Evolutionary conservation across 2,113 vertebrate genomes (phyloP).

Genomic region (Rhinoptilus africanus): DNA sequence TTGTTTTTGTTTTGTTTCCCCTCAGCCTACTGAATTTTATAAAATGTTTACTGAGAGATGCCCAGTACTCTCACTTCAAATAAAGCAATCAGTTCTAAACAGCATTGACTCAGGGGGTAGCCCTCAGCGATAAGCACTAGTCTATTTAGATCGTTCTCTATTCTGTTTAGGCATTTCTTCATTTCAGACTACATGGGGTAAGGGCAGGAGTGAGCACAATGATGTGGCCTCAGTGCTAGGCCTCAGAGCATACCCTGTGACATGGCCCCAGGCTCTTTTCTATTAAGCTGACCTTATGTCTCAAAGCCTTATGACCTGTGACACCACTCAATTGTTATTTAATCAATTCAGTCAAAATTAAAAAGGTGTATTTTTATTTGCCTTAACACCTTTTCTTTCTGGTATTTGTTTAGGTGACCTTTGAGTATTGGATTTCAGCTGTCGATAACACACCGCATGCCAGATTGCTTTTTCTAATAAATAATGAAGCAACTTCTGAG

Average conservation of each 20-base stretch:
- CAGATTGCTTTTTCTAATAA: slow-evolving; percentile 74
- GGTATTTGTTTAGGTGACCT: slow-evolving; percentile 70
- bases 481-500: slow-evolving; percentile 70
- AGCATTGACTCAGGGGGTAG: not conserved
- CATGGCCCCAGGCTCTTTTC: slow-evolving; percentile 63
- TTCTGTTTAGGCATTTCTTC: slow-evolving; percentile 57
- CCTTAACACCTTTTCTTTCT: slow-evolving; percentile 65
- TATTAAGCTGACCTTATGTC: slow-evolving; percentile 65
- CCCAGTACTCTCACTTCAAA: not conserved
- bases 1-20: not conserved
- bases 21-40: not conserved
- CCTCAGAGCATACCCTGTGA: slow-evolving; percentile 59
- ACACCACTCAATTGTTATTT: slow-evolving; percentile 76
- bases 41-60: not conserved
- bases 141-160: slow-evolving; percentile 28
- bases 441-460: slow-evolving; percentile 49
- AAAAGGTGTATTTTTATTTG: slow-evolving; percentile 80
- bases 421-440: slow-evolving; percentile 73
- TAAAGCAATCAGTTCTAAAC: slow-evolving; percentile 13
- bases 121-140: not conserved
- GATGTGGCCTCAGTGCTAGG: slow-evolving; percentile 30
- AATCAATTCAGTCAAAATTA: slow-evolving; percentile 79
- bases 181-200: slow-evolving; percentile 66
- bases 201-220: slow-evolving; percentile 12
- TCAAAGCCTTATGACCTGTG: slow-evolving; percentile 74